These are phyloP conservation scores for Cephus pulcher DNA, from an alignment of 2,888 invertebrate species.

Conservation along the genomic window DNA sequence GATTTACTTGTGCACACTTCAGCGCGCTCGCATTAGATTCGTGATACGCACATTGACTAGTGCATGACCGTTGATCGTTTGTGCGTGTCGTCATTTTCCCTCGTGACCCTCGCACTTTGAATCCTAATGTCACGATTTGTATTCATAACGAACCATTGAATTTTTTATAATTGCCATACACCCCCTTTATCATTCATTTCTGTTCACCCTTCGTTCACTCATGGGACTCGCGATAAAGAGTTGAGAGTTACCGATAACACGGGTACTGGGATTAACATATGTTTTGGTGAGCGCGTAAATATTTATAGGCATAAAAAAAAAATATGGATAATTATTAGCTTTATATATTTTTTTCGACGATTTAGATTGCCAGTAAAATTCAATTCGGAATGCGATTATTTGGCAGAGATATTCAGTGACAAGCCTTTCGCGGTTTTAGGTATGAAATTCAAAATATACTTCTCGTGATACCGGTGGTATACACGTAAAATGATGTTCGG, in stretches of 20 bases:
- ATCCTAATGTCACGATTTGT: constrained; percentile 51
- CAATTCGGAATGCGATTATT: neutral
- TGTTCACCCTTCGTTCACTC: neutral
- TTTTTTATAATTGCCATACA: constrained; percentile 31
- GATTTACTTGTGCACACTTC: neutral
- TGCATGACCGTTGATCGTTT: neutral
- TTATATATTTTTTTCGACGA: neutral
- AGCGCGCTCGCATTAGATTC: neutral
- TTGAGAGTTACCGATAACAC: neutral
- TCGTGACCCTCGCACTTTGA: neutral
- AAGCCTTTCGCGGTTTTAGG: neutral
- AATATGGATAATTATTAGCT: neutral
- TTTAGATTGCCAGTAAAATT: neutral
- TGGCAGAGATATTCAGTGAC: neutral
- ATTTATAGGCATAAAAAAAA: neutral
- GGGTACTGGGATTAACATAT: neutral
- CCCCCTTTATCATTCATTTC: neutral
- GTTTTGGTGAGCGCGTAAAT: neutral
- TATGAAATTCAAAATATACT: neutral
- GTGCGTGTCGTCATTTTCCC: neutral
- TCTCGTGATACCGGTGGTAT: neutral
- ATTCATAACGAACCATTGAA: constrained; percentile 51
- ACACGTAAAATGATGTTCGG: neutral
- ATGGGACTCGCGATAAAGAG: neutral
- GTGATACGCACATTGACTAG: neutral